Base-by-base conservation (phyloP, 2,888 invertebrate species). In the Rhamnusium bicolor region DNA sequence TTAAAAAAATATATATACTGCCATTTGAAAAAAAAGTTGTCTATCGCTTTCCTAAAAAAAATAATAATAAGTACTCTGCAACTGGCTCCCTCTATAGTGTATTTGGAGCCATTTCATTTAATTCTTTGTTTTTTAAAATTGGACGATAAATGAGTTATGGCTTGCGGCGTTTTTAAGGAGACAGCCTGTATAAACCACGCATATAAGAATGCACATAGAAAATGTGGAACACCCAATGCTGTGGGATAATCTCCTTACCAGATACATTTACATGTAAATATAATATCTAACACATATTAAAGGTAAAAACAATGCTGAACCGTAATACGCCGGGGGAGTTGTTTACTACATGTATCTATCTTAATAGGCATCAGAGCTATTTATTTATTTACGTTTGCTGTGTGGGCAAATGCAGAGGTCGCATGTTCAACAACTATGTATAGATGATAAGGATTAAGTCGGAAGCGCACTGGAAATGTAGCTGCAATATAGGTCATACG, bases 231-330 rank as follows among this genome's bases (percentile, higher is more conserved):
- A 12, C 47, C 63, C 49, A 49, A 51, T 49, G 63, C 63, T 51
- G n/a, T 49, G 63, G 27, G 63, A 63, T 63, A 63, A 63, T 63
- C 47, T 24, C 16, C 18, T 49, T 24, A 49, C n/a, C 49, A 63
- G 24, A 63, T 51, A 51, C 27, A 51, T 29, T 29, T 49, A 47
- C 51, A 29, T 63, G 63, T 18, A 60, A 32, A 60, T 51, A 63
- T 24, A 14, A 54, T 54, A 27, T 54, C n/a, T 5, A n/a, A 40
- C 40, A n/a, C 40, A n/a, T 40, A 40, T 40, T 40, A 40, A 51
- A 19, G 5, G 51, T 51, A 51, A 51, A 51, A 18, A 19, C 51
- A 51, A 51, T 19, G 19, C 51, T 18, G 7, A 12, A 51, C 18
- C 18, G 19, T 51, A 19, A 51, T 51, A 51, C 51, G 51, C 19